These are phyloP conservation scores for Drosophila kanapiae DNA, from an alignment of 1,140 invertebrate genomes.

Conservation along the genomic window DNA sequence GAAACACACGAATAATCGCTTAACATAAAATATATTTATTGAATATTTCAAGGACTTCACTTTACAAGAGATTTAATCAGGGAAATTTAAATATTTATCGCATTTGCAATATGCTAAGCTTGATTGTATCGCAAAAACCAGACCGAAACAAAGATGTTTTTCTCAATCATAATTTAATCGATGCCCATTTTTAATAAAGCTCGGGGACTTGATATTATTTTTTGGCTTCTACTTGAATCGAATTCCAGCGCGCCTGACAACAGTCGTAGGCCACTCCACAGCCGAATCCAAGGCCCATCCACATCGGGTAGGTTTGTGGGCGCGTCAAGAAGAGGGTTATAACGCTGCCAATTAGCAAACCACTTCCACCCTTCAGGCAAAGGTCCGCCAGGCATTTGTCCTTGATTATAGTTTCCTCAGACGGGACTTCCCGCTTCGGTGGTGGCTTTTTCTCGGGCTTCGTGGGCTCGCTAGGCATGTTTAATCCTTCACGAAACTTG, in stretches of 20 bases:
- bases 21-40: not conserved
- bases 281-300: slow-evolving; percentile 48
- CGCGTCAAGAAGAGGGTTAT: slow-evolving; percentile 48
- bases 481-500: not conserved
- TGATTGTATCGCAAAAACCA: not conserved
- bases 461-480: slow-evolving; percentile 11
- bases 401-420: slow-evolving; percentile 1
- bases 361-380: slow-evolving; percentile 50
- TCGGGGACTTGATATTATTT: not conserved
- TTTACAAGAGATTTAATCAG: slow-evolving; percentile 7
- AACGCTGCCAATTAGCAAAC: slow-evolving; percentile 36
- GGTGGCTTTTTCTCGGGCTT: not conserved
- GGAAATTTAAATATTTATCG: slow-evolving; percentile 7
- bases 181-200: not conserved
- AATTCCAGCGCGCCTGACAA: slow-evolving; percentile 40
- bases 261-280: slow-evolving; percentile 56
- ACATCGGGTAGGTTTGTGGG: slow-evolving; percentile 52
- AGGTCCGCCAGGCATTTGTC: slow-evolving; percentile 52
- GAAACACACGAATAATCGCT: not conserved
- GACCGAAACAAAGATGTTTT: not conserved
- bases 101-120: not conserved
- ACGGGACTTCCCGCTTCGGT: not conserved
- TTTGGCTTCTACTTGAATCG: slow-evolving; percentile 3
- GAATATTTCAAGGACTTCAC: slow-evolving; percentile 9
- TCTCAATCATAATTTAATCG: not conserved